Base-by-base conservation (phyloP, 2,888 invertebrate species). In the Unio delphinus region DNA sequence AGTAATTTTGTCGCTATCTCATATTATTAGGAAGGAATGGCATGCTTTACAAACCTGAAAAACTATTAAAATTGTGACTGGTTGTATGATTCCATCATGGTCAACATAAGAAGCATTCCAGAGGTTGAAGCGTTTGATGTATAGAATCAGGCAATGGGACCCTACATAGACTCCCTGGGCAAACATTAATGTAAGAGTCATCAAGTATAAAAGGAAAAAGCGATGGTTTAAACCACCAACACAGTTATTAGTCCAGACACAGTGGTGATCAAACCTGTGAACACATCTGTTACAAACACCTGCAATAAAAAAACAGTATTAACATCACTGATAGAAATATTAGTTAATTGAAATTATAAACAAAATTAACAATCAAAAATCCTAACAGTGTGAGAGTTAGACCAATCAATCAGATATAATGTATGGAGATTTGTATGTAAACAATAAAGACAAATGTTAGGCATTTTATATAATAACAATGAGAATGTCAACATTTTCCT, bases 161-260 rank as follows among this genome's bases (percentile, higher is more conserved):
- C 81, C 77, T 68, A 86, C 80, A 68, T 80, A 78, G n/a, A 83
- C 80, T 8, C 85, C 89, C 68, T 88, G 86, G 28, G 81, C 62
- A 34, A 83, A 81, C 84, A 88, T 86, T 18, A 80, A 76, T 8
- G 83, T 65, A 26, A 88, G 75, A 3, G 87, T 81, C 26, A 85
- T 62, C 68, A 89, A 85, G 69, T 89, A 88, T 54, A 79, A 64
- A 5, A 89, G 67, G 78, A 89, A 89, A 76, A 83, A 87, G 34
- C 85, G 80, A 68, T 86, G 82, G 73, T 88, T 89, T n/a, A 83
- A 75, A 4, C 82, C 88, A n/a, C 88, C 89, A 8, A 89, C 86
- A 76, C 86, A 86, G 76, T 86, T 89, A 75, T 89, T 88, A 26
- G 88, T 88, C 89, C 89, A 89, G 23, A 87, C 81, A 78, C 89